Evolutionary conservation across 2,888 invertebrate genomes (phyloP).

Genomic region (Nomada lathburiana): DNA sequence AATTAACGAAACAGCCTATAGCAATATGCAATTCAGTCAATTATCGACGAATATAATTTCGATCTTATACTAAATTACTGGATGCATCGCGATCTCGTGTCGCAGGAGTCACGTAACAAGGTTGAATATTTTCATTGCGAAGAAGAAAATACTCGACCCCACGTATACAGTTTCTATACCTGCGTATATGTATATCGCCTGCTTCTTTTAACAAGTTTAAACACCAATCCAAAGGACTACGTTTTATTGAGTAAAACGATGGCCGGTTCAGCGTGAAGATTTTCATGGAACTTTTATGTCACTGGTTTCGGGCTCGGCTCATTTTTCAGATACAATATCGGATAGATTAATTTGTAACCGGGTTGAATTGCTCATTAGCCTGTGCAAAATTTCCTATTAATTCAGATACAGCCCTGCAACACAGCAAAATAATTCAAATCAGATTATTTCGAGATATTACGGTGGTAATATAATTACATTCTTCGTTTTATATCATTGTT

Average conservation of each 20-base stretch:
- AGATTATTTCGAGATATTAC: background rate
- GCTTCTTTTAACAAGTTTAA: constrained; percentile 40
- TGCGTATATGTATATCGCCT: background rate
- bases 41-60: constrained; percentile 59
- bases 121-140: constrained; percentile 69
- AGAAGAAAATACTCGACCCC: constrained; percentile 48
- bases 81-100: constrained; percentile 21
- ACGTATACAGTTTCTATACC: background rate
- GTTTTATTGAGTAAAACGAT: constrained; percentile 46
- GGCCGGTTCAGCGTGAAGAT: constrained; percentile 22
- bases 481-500: no score
- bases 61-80: constrained; percentile 55
- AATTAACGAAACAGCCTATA: constrained; percentile 56
- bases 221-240: constrained; percentile 29
- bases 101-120: constrained; percentile 52
- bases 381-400: constrained; percentile 1
- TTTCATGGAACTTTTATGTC: constrained; percentile 49
- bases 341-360: constrained; percentile 33
- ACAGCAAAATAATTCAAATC: background rate
- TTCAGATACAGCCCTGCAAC: background rate
- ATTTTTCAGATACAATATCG: constrained; percentile 14
- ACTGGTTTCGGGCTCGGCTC: background rate
- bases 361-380: constrained; percentile 17
- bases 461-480: background rate
- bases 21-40: constrained; percentile 60